phyloP scores from a whole-genome alignment of 1,140 invertebrate genomes.

The Dendrolimus kikuchii region DNA sequence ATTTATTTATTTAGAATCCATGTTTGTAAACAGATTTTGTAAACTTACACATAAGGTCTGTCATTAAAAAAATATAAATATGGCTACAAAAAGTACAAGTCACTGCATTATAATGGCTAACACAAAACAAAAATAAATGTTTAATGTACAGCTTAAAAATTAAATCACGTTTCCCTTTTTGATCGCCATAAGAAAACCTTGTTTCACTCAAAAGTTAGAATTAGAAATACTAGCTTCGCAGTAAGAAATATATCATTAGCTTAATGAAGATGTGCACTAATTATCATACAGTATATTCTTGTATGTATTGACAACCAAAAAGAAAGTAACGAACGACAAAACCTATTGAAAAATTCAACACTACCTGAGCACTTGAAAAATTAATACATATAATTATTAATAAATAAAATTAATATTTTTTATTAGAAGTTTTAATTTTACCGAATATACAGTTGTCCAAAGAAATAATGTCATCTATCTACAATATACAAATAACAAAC shows the following conservation, averaged over 20 bases:
- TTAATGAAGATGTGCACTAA: too few species aligned
- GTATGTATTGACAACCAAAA: too few species aligned
- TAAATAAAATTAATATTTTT: constrained; percentile 61
- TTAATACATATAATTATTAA: constrained; percentile 30
- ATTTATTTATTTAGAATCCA: constrained; percentile 69
- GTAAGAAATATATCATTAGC: too few species aligned
- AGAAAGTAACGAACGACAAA: constrained; percentile 24
- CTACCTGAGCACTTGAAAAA: constrained; percentile 49
- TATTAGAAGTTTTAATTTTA: constrained; percentile 49
- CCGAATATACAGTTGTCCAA: constrained; percentile 65
- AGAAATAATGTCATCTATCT: constrained; percentile 64
- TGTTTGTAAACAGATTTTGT: constrained; percentile 58
- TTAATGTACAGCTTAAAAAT: constrained; percentile 37
- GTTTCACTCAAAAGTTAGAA: too few species aligned
- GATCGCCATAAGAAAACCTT: constrained; percentile 1
- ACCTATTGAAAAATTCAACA: constrained; percentile 30
- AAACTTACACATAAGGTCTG: constrained; percentile 63
- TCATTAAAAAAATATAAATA: constrained; percentile 68
- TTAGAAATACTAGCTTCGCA: too few species aligned
- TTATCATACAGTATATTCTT: too few species aligned
- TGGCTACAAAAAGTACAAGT: constrained; percentile 58
- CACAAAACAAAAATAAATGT: constrained; percentile 37
- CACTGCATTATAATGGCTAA: constrained; percentile 46
- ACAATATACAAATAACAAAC: constrained; percentile 72
- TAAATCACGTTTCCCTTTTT: neutral